Evolutionary conservation across 2,113 vertebrate species (phyloP), one percentile per base, ranked within the genome.

Genomic region (Rhodinocichla rosea): DNA sequence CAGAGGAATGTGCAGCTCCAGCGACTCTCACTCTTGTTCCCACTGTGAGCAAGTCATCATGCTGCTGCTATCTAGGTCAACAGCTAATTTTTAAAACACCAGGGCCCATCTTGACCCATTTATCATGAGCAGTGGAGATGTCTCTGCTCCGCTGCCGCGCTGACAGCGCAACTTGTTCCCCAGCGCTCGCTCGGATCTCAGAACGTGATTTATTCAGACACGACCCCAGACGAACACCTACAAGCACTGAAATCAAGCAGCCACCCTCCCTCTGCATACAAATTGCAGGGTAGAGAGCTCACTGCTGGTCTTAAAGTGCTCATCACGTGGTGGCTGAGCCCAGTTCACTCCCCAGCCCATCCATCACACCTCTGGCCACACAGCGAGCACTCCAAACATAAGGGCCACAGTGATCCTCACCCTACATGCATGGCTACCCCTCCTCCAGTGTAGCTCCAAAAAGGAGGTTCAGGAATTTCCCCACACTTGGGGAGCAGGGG

Each of bases 31-130:
- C 67, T 90, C 33, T 4, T 32, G 50, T 16, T 86, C 92, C 71
- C 40, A 17, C 82, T 23, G 67, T 1, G 8, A 80, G 63, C 84
- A 49, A 94, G 70, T 40, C 57, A 68, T 57, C 5, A 4, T 4
- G 4, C 68, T 74, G 60, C 13, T 28, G 15, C 82, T 96, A 95
- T 96, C 82, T 96, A 90, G 94, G 94, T 77, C 93, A 96, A 78
- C 87, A 92, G 93, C 83, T 91, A 80, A 90, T 94, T 95, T 95
- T 88, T 94, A 83, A 90, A 91, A 86, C 90, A 83, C 75, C 2
- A 3, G 90, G 87, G 81, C 94, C 87, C 79, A 83, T 95, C 92
- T 17, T 94, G 94, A 93, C 94, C 92, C 88, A 96, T 77, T 96
- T 96, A 95, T 81, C 64, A 62, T 0, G 0, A 68, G 71, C 87